A percentile compares a stretch with the other conserved stretches of the same genome.
Conservation (phyloP, 2,888 invertebrate genomes). For the Drymonia ruficornis region DNA sequence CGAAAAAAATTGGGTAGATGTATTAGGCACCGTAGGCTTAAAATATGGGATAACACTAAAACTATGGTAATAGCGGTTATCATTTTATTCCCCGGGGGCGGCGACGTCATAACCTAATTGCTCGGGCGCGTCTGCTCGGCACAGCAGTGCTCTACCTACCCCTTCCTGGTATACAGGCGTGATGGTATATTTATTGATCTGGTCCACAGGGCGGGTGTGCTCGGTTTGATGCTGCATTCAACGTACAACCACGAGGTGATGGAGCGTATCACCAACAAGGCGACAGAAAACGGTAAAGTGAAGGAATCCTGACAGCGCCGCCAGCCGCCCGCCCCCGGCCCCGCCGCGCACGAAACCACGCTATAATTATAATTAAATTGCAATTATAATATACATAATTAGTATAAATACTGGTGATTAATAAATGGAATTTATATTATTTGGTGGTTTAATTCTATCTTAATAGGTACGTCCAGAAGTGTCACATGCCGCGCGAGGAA, state of each 20-base stretch:
- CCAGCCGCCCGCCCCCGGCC: slow-evolving; percentile 4
- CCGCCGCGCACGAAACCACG: slow-evolving; percentile 2
- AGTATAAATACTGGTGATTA: slow-evolving; percentile 24
- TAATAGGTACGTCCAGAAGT: too few relatives aligned
- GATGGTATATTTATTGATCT: too few relatives aligned
- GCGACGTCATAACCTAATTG: too few relatives aligned
- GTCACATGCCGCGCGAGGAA: too few relatives aligned
- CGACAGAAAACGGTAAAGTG: slow-evolving; percentile 68
- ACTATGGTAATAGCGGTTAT: too few relatives aligned
- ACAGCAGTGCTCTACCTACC: too few relatives aligned
- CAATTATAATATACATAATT: slow-evolving; percentile 19
- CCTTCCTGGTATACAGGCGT: too few relatives aligned
- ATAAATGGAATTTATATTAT: slow-evolving; percentile 17
- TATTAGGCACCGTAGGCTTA: too few relatives aligned
- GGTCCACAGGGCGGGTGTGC: slow-evolving; percentile 91
- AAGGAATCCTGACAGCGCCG: slow-evolving; percentile 67
- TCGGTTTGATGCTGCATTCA: slow-evolving; percentile 98
- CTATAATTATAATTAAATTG: slow-evolving; percentile 10
- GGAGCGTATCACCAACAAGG: slow-evolving; percentile 84
- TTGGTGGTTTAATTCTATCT: slow-evolving; percentile 9
- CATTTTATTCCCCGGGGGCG: too few relatives aligned
- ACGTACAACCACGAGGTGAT: slow-evolving; percentile 97
- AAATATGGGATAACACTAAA: too few relatives aligned
- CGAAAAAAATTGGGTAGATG: too few relatives aligned
- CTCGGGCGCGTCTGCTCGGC: too few relatives aligned